Conservation (phyloP, 53 echinoderm and acorn worm genomes). For the Holothuria scabra region DNA sequence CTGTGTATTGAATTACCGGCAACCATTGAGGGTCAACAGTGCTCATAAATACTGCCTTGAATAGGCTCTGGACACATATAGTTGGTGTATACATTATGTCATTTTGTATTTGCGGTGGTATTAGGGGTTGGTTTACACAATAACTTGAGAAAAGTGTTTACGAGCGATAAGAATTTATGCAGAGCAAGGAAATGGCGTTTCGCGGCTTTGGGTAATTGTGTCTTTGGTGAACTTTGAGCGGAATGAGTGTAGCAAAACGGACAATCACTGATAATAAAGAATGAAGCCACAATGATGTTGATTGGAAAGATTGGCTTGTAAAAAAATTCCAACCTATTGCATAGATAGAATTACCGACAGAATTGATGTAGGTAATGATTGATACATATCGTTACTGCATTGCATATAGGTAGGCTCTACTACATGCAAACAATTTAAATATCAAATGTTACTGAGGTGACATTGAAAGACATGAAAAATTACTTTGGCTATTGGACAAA, state of each 20-base stretch:
- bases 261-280: not conserved
- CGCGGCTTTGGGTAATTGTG: conserved; percentile 14
- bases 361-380: too few species aligned
- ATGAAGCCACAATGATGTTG: not conserved
- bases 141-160: conserved; percentile 31
- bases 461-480: too few species aligned
- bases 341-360: too few species aligned
- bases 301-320: too few species aligned
- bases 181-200: conserved; percentile 20
- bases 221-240: conserved; percentile 35
- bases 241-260: conserved; percentile 6
- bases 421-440: too few species aligned
- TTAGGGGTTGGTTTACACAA: conserved; percentile 5
- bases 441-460: too few species aligned
- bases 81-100: conserved; percentile 31
- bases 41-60: conserved; percentile 31
- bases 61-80: conserved; percentile 35
- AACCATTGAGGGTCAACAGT: conserved; percentile 32
- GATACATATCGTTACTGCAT: too few species aligned
- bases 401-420: too few species aligned
- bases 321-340: too few species aligned
- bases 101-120: conserved; percentile 33
- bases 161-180: conserved; percentile 41
- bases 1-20: conserved; percentile 35
- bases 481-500: too few species aligned